A percentile compares a stretch with the other conserved stretches of the same genome.
Conservation (phyloP, 2,888 invertebrate species). For the Coelopa pilipes region DNA sequence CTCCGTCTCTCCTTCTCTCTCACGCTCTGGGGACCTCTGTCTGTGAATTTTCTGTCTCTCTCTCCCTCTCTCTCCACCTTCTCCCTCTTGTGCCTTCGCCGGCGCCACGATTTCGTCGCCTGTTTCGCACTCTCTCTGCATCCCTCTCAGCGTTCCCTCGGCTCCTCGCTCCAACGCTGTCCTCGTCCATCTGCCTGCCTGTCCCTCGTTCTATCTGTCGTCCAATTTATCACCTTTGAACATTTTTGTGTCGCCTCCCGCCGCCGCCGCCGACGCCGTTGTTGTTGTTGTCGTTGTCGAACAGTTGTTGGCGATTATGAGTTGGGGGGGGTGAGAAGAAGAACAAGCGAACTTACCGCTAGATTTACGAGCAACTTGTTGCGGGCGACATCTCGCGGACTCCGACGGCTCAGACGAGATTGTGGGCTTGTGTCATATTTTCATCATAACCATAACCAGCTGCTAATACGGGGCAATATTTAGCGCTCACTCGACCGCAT, state of each 20-base stretch:
- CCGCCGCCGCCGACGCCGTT: no score
- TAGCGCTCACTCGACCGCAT: background rate
- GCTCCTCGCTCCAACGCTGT: background rate
- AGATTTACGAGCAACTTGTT: slow-evolving; percentile 1
- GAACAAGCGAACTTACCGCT: no score
- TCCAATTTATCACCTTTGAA: slow-evolving; percentile 34
- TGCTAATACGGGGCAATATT: slow-evolving; percentile 13
- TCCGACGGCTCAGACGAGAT: background rate
- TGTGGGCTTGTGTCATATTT: background rate
- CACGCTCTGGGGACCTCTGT: no score
- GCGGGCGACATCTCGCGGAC: background rate
- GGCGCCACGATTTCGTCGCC: no score
- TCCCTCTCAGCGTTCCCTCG: no score
- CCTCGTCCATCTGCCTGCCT: background rate
- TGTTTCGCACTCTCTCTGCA: no score
- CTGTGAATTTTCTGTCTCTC: no score
- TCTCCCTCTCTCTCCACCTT: no score
- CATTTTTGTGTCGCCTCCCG: slow-evolving; percentile 22
- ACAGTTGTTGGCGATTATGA: slow-evolving; percentile 31
- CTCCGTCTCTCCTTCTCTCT: no score
- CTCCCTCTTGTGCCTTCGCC: no score
- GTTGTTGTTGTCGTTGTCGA: slow-evolving; percentile 3
- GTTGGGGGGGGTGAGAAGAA: background rate
- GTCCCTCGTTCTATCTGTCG: background rate
- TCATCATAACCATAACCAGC: background rate